Evolutionary conservation across 2,797 vertebrate species (phyloP), one percentile per base, ranked within the genome.

Genomic region (Tenualosa ilisha): DNA sequence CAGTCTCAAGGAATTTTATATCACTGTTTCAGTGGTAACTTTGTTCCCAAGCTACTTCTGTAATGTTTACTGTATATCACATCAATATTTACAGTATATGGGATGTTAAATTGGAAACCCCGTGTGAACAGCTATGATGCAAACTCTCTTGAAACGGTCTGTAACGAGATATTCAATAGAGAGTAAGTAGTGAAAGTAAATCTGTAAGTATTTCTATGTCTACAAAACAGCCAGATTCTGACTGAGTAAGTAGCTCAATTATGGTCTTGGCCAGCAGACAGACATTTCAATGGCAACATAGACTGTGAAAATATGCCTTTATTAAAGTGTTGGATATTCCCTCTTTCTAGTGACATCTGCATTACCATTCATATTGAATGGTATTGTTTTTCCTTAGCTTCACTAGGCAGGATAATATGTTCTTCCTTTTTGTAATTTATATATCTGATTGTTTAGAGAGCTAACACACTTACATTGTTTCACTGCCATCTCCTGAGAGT

Each of bases 381-480:
- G 37, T 3, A n/a, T 5, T 65, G 24, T 65, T n/a, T n/a, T 24
- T 24, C 24, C n/a, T 1, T n/a, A 63, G 24, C 61, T 63, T n/a
- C 20, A 63, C 24, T 65, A 65, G 61, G 61, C 61, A 31, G 24
- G n/a, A 31, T n/a, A 11, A 11, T 24, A 65, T 26, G 26, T 65
- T 65, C 31, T 24, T 63, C 9, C 26, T 65, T 31, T 9, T 65
- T 65, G 6, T 0, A 11, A 65, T 65, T 13, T 26, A 68, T 65
- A 65, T 65, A 24, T 65, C 8, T 65, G 63, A 65, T 31, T 68
- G 63, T 68, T 68, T 68, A 68, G 12, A 68, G 63, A 68, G 63
- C 26, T 68, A 8, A 68, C 24, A 68, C 24, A 4, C 26, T 68
- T 24, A 11, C 26, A 31, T 31, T 24, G 11, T 24, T 68, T 2